phyloP scores from a whole-genome alignment of 2,113 vertebrate genomes.

The Dolichotis patagonum region DNA sequence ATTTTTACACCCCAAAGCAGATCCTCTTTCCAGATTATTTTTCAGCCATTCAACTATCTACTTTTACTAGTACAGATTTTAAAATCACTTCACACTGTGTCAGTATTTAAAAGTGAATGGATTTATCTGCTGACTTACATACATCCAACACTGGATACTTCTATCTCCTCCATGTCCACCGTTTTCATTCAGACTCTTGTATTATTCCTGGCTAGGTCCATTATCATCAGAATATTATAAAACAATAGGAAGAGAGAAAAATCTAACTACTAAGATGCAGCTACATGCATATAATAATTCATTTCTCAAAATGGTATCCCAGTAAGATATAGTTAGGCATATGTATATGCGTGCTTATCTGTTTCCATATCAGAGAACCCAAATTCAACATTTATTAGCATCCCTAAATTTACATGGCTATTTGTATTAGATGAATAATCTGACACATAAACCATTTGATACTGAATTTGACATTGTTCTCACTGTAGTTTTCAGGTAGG shows the following conservation, averaged over 20 bases:
- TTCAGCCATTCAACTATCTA: neutral
- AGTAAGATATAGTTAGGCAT: neutral
- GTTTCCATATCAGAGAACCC: neutral
- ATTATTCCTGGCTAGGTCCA: neutral
- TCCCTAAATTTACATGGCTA: neutral
- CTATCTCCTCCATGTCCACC: rapidly evolving
- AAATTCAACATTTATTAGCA: neutral
- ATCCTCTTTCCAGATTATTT: neutral
- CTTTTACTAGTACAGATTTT: neutral
- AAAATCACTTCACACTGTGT: neutral
- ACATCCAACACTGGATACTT: neutral
- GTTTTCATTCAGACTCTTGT: neutral
- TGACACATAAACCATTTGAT: neutral
- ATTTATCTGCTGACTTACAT: neutral
- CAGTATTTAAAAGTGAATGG: neutral
- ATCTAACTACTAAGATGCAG: neutral
- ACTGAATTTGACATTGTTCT: neutral
- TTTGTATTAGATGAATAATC: neutral
- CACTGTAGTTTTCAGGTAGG: neutral
- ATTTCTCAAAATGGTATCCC: neutral
- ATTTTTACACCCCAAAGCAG: neutral
- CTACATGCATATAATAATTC: neutral
- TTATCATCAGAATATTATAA: neutral
- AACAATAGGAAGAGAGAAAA: constrained; percentile 21
- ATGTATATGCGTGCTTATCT: neutral